phyloP scores from a whole-genome alignment of 2,797 vertebrate genomes.

The Sarcoramphus papa region DNA sequence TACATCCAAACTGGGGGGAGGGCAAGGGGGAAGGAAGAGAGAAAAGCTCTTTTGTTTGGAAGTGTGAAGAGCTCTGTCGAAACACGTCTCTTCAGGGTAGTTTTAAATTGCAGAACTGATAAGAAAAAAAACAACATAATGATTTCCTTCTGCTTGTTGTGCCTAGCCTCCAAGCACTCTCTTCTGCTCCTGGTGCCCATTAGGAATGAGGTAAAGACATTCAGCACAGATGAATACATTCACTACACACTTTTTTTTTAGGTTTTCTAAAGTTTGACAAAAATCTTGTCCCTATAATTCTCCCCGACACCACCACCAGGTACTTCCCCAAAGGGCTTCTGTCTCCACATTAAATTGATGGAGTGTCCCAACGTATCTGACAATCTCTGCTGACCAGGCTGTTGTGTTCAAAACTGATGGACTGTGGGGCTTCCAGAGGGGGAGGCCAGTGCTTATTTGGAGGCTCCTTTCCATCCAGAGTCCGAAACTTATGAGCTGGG shows the following conservation, averaged over 20 bases:
- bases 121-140: conserved; percentile 36
- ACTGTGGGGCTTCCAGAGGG: neutral
- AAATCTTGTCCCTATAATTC: neutral
- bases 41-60: conserved; percentile 62
- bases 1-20: conserved; percentile 42
- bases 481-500: neutral
- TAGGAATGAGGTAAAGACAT: neutral
- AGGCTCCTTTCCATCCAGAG: neutral
- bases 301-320: neutral
- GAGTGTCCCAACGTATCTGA: neutral
- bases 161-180: neutral
- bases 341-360: conserved; percentile 2
- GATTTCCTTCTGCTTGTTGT: conserved; percentile 50
- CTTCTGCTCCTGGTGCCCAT: conserved; percentile 18
- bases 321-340: neutral
- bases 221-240: neutral
- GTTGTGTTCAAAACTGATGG: neutral
- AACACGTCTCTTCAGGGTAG: conserved; percentile 51
- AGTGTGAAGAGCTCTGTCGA: conserved; percentile 63
- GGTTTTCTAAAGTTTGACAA: neutral
- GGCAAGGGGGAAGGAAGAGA: conserved; percentile 37
- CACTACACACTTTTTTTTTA: neutral
- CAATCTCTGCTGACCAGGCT: neutral
- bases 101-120: conserved; percentile 54
- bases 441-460: neutral